A percentile compares a stretch with the other conserved stretches of the same genome.
These are phyloP conservation scores for Chelon labrosus DNA, from an alignment of 2,797 vertebrate genomes.

Conservation along the genomic window DNA sequence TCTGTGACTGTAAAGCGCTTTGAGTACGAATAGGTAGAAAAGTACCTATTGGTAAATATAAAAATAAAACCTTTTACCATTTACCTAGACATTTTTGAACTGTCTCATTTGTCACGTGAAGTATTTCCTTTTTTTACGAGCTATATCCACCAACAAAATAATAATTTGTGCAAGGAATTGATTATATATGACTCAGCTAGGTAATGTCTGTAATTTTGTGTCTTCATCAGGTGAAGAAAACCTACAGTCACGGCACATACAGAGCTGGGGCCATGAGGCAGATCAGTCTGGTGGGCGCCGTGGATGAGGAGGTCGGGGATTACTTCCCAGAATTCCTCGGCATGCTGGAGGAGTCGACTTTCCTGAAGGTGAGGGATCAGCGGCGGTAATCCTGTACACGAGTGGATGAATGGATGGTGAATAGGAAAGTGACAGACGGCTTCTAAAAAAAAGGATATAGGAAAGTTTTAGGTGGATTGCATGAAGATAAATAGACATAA, in stretches of 20 bases:
- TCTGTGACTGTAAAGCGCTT: no score
- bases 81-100: no score
- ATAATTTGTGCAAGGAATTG: no score
- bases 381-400: conserved; percentile 16
- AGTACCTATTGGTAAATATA: no score
- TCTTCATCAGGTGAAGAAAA: conserved; percentile 92
- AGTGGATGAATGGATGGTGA: not conserved
- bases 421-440: not conserved
- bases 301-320: conserved; percentile 98
- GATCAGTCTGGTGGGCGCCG: conserved; percentile 98
- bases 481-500: not conserved
- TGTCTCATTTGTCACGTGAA: no score
- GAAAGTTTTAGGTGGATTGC: not conserved
- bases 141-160: no score
- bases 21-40: no score
- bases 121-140: no score
- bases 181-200: no score
- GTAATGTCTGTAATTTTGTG: conserved; percentile 29
- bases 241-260: conserved; percentile 97
- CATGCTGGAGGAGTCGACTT: conserved; percentile 95
- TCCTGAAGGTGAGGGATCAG: conserved; percentile 91
- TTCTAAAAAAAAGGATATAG: not conserved
- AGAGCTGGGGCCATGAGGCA: conserved; percentile 98
- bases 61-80: no score
- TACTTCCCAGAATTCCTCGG: conserved; percentile 97